Conservation (phyloP, 2,113 vertebrate genomes). For the Ancistrus triradiatus region DNA sequence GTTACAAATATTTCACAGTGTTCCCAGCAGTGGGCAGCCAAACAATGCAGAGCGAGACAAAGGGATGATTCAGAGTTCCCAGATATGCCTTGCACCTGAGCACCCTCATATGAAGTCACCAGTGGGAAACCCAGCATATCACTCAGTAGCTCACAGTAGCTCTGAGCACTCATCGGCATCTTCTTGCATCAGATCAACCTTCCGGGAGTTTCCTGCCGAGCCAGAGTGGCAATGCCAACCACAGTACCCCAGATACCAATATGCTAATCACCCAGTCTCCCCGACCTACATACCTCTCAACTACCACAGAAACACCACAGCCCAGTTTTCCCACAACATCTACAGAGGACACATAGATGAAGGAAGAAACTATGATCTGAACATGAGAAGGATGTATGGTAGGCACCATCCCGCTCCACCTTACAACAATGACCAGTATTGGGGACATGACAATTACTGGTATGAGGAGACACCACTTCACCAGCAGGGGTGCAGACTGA, state of each 20-base stretch:
- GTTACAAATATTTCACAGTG: no score
- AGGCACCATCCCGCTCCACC: constrained; percentile 49
- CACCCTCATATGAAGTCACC: constrained; percentile 47
- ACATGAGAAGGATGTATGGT: constrained; percentile 58
- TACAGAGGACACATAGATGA: constrained; percentile 54
- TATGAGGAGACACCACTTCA: constrained; percentile 54
- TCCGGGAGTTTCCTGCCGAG: no score
- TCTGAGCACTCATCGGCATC: constrained; percentile 76
- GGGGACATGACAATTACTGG: constrained; percentile 53
- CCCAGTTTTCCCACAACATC: constrained; percentile 49
- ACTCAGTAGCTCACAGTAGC: constrained; percentile 71
- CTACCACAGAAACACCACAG: constrained; percentile 54
- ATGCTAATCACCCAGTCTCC: constrained; percentile 36
- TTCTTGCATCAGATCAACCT: constrained; percentile 67
- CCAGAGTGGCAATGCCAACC: constrained; percentile 49
- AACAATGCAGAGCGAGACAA: constrained; percentile 55
- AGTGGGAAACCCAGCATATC: constrained; percentile 52
- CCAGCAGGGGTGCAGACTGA: constrained; percentile 54
- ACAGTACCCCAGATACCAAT: constrained; percentile 32
- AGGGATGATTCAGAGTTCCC: constrained; percentile 62
- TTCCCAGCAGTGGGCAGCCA: constrained; percentile 61
- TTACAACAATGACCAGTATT: constrained; percentile 42
- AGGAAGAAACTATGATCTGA: constrained; percentile 51
- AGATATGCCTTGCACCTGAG: constrained; percentile 70
- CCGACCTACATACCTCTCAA: constrained; percentile 40